Evolutionary conservation across 2,113 vertebrate species (phyloP).

Genomic region (Grammomys surdaster): DNA sequence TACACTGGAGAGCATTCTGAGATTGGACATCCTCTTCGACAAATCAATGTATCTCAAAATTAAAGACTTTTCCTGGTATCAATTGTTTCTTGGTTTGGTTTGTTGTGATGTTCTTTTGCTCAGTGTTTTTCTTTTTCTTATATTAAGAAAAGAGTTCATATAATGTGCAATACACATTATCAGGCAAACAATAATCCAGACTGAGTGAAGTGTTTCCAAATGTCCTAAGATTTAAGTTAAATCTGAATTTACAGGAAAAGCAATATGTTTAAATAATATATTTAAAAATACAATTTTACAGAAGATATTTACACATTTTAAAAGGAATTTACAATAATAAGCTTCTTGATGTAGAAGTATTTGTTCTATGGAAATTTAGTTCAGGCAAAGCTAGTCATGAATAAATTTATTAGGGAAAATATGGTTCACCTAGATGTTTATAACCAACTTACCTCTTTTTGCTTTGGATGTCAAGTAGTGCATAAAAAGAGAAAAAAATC

Average conservation of each 20-base stretch:
- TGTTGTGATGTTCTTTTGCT: background rate
- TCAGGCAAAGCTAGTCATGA: constrained; percentile 37
- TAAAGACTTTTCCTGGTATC: constrained; percentile 40
- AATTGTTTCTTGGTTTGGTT: constrained; percentile 35
- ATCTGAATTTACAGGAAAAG: constrained; percentile 40
- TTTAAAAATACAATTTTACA: constrained; percentile 68
- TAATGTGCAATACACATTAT: constrained; percentile 24
- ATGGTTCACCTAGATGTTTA: constrained; percentile 63
- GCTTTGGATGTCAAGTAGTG: constrained; percentile 82
- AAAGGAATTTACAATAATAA: constrained; percentile 53
- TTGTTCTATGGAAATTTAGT: constrained; percentile 30
- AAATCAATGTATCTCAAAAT: constrained; percentile 54
- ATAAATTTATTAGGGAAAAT: constrained; percentile 61
- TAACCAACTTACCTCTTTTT: constrained; percentile 81
- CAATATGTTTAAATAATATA: constrained; percentile 30
- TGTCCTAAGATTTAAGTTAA: constrained; percentile 41
- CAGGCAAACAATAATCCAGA: constrained; percentile 33
- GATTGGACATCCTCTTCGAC: constrained; percentile 33
- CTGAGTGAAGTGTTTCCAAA: constrained; percentile 45
- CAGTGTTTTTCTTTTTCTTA: background rate
- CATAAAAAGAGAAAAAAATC: constrained; percentile 80
- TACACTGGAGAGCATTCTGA: constrained; percentile 46
- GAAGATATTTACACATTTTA: constrained; percentile 61
- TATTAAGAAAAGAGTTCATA: constrained; percentile 55
- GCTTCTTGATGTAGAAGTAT: constrained; percentile 34